phyloP scores from a whole-genome alignment of 1,140 invertebrate genomes.

The Drosophila suzukii region DNA sequence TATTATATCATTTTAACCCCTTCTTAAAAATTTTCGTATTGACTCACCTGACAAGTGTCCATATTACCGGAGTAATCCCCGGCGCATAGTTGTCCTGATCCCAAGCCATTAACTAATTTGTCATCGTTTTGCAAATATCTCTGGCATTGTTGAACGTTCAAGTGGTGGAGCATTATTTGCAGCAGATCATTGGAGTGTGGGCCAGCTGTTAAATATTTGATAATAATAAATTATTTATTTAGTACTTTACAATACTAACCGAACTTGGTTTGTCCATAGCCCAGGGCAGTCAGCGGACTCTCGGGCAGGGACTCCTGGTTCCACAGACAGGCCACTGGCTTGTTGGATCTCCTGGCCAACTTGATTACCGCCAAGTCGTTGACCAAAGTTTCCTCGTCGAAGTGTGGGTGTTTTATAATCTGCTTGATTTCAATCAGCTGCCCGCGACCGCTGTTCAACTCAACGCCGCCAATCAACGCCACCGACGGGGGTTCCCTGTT shows the following conservation, averaged over 20 bases:
- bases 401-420: constrained; percentile 50
- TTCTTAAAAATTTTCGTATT: no score
- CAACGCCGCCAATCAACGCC: constrained; percentile 51
- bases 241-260: constrained; percentile 21
- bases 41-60: constrained; percentile 89
- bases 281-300: constrained; percentile 46
- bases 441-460: constrained; percentile 34
- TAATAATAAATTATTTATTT: background rate
- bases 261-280: constrained; percentile 61
- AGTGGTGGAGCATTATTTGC: constrained; percentile 37
- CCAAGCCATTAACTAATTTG: constrained; percentile 36
- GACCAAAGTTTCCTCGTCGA: constrained; percentile 23
- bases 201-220: constrained; percentile 29
- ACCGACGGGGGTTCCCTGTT: constrained; percentile 55
- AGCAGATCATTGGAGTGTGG: constrained; percentile 48
- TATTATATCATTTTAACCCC: no score
- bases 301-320: constrained; percentile 28
- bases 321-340: constrained; percentile 49
- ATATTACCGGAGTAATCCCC: constrained; percentile 88
- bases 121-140: constrained; percentile 21
- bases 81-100: constrained; percentile 87
- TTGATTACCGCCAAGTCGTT: constrained; percentile 56
- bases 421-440: constrained; percentile 39
- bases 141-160: constrained; percentile 43
- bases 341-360: constrained; percentile 17